Conservation (phyloP, 2,113 vertebrate genomes). For the Ophthalmolycus amberensis region DNA sequence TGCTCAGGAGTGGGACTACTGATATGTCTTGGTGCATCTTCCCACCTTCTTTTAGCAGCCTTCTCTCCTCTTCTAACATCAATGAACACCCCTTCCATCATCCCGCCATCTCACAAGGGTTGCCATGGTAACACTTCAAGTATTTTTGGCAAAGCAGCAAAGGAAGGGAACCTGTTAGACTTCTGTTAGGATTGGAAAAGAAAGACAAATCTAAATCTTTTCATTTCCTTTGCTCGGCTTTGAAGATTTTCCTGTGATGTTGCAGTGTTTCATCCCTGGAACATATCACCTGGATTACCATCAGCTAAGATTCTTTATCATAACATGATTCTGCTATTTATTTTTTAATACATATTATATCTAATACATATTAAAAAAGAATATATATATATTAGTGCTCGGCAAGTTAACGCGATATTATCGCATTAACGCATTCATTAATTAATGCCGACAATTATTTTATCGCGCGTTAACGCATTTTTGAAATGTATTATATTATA, state of each 20-base stretch:
- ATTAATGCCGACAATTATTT: too few relatives aligned
- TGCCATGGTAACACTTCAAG: neutral
- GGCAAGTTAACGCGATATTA: too few relatives aligned
- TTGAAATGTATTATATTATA: too few relatives aligned
- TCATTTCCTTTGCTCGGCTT: neutral
- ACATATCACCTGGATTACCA: neutral
- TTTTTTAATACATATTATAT: neutral
- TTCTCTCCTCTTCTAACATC: neutral
- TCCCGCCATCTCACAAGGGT: neutral
- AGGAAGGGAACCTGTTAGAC: neutral
- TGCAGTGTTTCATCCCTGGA: neutral
- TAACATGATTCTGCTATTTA: neutral
- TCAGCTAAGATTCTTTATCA: too few relatives aligned
- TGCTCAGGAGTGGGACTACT: conserved; percentile 1
- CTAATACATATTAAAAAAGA: too few relatives aligned
- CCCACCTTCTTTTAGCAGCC: neutral
- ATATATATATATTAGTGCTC: too few relatives aligned
- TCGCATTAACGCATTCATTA: too few relatives aligned
- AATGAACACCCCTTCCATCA: too few relatives aligned
- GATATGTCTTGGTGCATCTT: neutral
- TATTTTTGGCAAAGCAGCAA: neutral
- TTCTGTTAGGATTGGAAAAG: neutral
- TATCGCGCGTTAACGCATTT: too few relatives aligned
- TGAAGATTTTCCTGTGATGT: neutral
- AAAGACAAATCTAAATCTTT: neutral